Conservation (phyloP, 2,888 invertebrate species). For the Caenorhabditis plicata region DNA sequence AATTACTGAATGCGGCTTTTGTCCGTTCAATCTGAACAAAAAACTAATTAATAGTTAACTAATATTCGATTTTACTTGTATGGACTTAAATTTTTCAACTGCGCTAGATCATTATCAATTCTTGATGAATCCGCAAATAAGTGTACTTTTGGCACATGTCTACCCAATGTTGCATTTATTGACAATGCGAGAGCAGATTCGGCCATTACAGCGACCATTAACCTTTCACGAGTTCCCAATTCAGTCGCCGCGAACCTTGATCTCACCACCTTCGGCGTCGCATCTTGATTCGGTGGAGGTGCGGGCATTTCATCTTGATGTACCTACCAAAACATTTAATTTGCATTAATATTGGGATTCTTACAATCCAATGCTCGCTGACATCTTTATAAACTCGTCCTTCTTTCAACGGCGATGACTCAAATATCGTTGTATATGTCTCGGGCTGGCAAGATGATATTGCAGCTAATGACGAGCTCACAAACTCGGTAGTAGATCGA, state of each 20-base stretch:
- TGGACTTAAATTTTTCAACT: slow-evolving; percentile 49
- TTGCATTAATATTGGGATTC: not conserved
- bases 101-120: slow-evolving; percentile 51
- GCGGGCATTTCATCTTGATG: slow-evolving; percentile 31
- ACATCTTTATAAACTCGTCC: slow-evolving; percentile 25
- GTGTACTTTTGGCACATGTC: slow-evolving; percentile 38
- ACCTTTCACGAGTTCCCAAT: slow-evolving; percentile 84
- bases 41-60: not conserved
- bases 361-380: slow-evolving; percentile 31
- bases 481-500: slow-evolving; percentile 13
- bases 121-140: slow-evolving; percentile 54
- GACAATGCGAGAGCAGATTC: slow-evolving; percentile 79
- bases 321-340: slow-evolving; percentile 7
- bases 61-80: slow-evolving; percentile 19
- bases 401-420: slow-evolving; percentile 11
- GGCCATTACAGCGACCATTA: slow-evolving; percentile 80
- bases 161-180: slow-evolving; percentile 82
- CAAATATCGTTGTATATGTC: slow-evolving; percentile 6
- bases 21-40: slow-evolving; percentile 28
- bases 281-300: slow-evolving; percentile 29
- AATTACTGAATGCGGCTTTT: slow-evolving; percentile 41
- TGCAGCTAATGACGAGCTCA: slow-evolving; percentile 21
- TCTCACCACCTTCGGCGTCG: slow-evolving; percentile 67
- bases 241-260: slow-evolving; percentile 93
- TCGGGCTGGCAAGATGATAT: slow-evolving; percentile 19